Evolutionary conservation across 2,797 vertebrate genomes (phyloP).

Genomic region (Lophura swinhoii): DNA sequence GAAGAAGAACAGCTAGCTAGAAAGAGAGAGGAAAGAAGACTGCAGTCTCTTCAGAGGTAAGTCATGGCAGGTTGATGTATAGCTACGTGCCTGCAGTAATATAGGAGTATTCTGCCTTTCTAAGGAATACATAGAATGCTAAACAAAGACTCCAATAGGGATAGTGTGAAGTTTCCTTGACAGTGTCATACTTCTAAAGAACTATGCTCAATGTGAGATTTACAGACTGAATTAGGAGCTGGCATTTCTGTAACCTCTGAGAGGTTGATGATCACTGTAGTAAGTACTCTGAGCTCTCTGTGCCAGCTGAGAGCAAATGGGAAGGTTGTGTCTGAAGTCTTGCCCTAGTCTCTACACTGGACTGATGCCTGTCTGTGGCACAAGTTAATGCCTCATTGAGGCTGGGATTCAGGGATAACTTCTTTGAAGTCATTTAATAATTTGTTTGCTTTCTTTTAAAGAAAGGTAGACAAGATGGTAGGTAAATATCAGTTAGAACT

Average conservation of each 20-base stretch:
- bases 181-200: background rate
- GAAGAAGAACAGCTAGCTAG: constrained; percentile 62
- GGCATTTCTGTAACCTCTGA: background rate
- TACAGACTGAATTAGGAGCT: background rate
- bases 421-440: background rate
- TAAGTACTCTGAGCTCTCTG: background rate
- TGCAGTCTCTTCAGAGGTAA: constrained; percentile 67
- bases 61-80: background rate
- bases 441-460: background rate
- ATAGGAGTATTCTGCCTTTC: background rate
- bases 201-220: background rate
- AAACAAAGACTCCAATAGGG: background rate
- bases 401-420: background rate
- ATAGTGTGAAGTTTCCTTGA: background rate
- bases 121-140: background rate
- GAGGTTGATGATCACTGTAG: background rate
- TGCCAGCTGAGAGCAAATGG: background rate
- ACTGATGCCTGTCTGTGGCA: background rate
- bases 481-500: background rate
- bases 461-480: background rate
- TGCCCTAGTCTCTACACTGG: background rate
- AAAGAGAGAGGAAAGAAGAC: constrained; percentile 57
- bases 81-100: background rate
- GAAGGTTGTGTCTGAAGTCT: background rate
- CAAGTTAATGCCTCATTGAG: background rate